Evolutionary conservation across 2,797 vertebrate species (phyloP), one percentile per base, ranked within the genome.

Genomic region (Enteromius anoplus): DNA sequence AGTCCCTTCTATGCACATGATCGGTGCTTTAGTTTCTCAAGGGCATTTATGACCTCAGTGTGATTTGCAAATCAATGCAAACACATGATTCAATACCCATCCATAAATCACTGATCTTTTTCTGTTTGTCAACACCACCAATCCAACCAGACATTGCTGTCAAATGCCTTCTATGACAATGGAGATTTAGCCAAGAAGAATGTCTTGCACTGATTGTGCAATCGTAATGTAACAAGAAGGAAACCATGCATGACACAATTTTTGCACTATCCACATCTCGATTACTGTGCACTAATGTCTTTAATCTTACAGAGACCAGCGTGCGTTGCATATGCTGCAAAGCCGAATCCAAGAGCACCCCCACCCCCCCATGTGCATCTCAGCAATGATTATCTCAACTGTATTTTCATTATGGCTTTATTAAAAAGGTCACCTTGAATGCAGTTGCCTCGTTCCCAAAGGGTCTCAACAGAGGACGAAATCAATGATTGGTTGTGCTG

Each of bases 361-460:
- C n/a, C n/a, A n/a, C n/a, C 26, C 73, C 49, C 51, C 14, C 60
- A 26, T 42, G 62, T 3, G 19, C 62, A 10, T 60, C 53, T 81
- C 69, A 49, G 12, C 73, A 26, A 5, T 1, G 19, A 77, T 84
- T 80, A 76, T 77, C 49, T 62, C 75, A 83, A 75, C 60, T 75
- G 47, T 55, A 34, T 65, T 78, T 42, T 82, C 66, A 78, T 80
- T 79, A 55, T n/a, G 62, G 34, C n/a, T 83, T 84, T 86, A 58
- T 81, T 88, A 91, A 69, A 78, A 83, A 91, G 90, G 92, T 93
- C 89, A 93, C 90, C 90, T 92, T 93, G 90, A 89, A 77, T 73
- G 12, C 32, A 70, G 64, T 49, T n/a, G 83, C 89, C 68, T 80
- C 75, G 3, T 75, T 86, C 77, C 68, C 77, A 75, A 60, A 88